Conservation (phyloP, 2,888 invertebrate species). For the Patella caerulea region DNA sequence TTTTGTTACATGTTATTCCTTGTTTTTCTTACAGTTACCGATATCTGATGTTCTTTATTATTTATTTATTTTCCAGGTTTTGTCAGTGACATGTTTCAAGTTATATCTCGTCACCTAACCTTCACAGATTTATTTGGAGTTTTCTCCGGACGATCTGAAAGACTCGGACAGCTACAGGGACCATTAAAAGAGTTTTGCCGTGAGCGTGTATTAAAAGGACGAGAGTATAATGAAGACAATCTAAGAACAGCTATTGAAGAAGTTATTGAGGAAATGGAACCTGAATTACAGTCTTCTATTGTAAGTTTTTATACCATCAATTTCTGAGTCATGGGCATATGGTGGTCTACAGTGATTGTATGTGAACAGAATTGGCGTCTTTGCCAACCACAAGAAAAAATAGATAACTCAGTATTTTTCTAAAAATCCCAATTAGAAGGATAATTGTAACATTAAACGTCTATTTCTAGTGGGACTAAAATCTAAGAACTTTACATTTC, state of each 20-base stretch:
- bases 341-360: too few species aligned
- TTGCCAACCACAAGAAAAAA: too few species aligned
- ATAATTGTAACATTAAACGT: too few species aligned
- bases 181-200: slow-evolving; percentile 74
- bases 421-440: too few species aligned
- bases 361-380: too few species aligned
- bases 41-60: background rate
- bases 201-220: slow-evolving; percentile 72
- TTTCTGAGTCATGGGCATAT: too few species aligned
- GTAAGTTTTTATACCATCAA: slow-evolving; percentile 65
- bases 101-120: slow-evolving; percentile 67
- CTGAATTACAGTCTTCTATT: slow-evolving; percentile 69
- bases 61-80: slow-evolving; percentile 54
- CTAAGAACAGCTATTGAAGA: slow-evolving; percentile 72
- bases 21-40: too few species aligned
- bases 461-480: too few species aligned
- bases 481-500: too few species aligned
- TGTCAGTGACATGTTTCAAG: slow-evolving; percentile 62
- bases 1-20: too few species aligned
- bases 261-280: slow-evolving; percentile 72
- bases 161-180: slow-evolving; percentile 72
- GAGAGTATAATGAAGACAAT: slow-evolving; percentile 69
- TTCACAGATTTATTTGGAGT: slow-evolving; percentile 71
- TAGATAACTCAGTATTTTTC: too few species aligned
- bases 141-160: slow-evolving; percentile 70